A percentile compares a stretch with the other conserved stretches of the same genome.
phyloP scores from a whole-genome alignment of 2,113 vertebrate genomes.

The Tragulus kanchil region DNA sequence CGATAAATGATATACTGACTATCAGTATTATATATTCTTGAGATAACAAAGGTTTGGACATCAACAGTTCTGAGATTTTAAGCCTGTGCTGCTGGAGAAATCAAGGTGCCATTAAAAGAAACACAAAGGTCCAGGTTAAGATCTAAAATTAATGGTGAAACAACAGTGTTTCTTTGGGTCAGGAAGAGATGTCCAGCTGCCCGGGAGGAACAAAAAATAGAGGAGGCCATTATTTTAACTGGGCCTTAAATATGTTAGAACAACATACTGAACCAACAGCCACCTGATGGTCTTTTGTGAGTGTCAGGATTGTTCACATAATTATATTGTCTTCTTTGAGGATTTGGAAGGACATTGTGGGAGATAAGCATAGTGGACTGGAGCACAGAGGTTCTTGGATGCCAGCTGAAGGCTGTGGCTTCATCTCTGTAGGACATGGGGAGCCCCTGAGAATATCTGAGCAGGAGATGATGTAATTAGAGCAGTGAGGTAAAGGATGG shows the following conservation, averaged over 20 bases:
- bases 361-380: neutral
- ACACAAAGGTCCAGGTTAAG: conserved; percentile 33
- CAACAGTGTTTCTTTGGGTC: too few relatives aligned
- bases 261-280: neutral
- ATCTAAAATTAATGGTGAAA: neutral
- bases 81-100: neutral
- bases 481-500: neutral
- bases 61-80: neutral
- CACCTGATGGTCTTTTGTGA: neutral
- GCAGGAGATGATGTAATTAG: neutral
- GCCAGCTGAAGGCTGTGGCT: neutral
- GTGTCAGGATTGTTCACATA: neutral
- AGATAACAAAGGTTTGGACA: neutral
- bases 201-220: neutral
- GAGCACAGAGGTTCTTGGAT: neutral
- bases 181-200: too few relatives aligned
- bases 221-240: neutral
- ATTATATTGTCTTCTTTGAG: neutral
- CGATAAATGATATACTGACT: neutral
- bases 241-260: neutral
- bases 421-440: neutral
- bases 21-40: neutral
- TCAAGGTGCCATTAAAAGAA: neutral
- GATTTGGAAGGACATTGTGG: neutral
- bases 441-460: neutral